These are phyloP conservation scores for Blera fallax DNA, from an alignment of 2,888 invertebrate species.

Conservation along the genomic window DNA sequence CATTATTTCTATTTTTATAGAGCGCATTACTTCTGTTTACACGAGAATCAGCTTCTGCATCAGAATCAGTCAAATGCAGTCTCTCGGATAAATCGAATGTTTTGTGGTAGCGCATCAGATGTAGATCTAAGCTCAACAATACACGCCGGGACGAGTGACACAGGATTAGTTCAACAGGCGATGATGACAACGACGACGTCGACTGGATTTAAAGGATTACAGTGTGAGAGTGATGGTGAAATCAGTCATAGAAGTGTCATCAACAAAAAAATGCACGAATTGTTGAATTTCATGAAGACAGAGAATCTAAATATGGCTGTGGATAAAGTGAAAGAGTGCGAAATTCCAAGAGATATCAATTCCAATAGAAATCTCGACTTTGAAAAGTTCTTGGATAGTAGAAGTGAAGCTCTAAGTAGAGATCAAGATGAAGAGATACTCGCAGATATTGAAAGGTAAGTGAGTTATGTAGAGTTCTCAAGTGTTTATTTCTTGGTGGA, in stretches of 20 bases:
- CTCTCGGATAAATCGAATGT: constrained; percentile 76
- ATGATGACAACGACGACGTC: constrained; percentile 24
- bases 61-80: constrained; percentile 75
- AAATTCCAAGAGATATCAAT: constrained; percentile 31
- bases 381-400: constrained; percentile 7
- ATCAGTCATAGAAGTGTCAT: constrained; percentile 42
- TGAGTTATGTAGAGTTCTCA: not conserved
- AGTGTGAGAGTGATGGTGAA: constrained; percentile 53
- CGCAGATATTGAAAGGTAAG: constrained; percentile 9
- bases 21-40: constrained; percentile 75
- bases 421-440: not conserved
- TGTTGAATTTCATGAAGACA: constrained; percentile 53
- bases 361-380: constrained; percentile 23
- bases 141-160: constrained; percentile 25
- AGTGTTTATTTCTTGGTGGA: too few species aligned
- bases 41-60: constrained; percentile 71
- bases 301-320: constrained; percentile 32
- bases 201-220: constrained; percentile 38
- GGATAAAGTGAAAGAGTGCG: constrained; percentile 35
- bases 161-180: constrained; percentile 39
- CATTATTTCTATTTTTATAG: constrained; percentile 74
- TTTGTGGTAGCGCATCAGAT: constrained; percentile 64
- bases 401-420: not conserved
- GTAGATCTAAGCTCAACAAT: constrained; percentile 39
- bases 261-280: constrained; percentile 60